Base-by-base conservation (phyloP, 2,888 invertebrate genomes). In the Macrophya alboannulata region DNA sequence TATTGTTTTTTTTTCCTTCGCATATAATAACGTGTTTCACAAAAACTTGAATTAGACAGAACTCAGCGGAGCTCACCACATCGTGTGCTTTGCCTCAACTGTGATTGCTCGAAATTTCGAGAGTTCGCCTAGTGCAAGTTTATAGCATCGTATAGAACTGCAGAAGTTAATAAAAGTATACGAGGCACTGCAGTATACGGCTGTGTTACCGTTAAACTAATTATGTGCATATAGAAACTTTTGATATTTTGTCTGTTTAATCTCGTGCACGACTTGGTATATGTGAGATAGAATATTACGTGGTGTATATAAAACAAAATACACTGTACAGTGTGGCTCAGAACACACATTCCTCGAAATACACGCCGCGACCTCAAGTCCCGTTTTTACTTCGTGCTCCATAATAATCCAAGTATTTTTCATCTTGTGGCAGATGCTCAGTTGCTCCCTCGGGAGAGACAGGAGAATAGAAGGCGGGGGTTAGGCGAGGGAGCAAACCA, bases 341-440 rank as follows among this genome's bases (percentile, higher is more conserved):
- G 31, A 62, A 62, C 37, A 62, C n/a, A 59, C 43, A 40, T 62
- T 81, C 25, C 59, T 81, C 43, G 59, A 43, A 81, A 81, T 81
- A 62, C 21, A 40, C 62, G 17, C 62, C 9, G 45, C 31, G 77
- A 77, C 31, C 51, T 55, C 55, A 77, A 77, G 77, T 55, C 55
- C 81, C 43, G 40, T 81, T 62, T 62, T 43, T 62, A 81, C 62
- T 40, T 81, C 62, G 62, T 81, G 59, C 81, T 40, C 62, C 43
- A 31, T 81, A 81, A 62, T 62, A 62, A 81, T 62, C 81, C 81
- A 62, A 81, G 81, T 81, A 81, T 81, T 81, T 81, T 62, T 81
- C 81, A 81, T 81, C 62, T 81, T 62, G 81, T 81, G 81, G 81
- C 81, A 62, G 37, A 81, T 62, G 81, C 81, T 81, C 59, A 81